Evolutionary conservation across 2,888 invertebrate genomes (phyloP).

Genomic region (Lordiphosa andalusiaca): DNA sequence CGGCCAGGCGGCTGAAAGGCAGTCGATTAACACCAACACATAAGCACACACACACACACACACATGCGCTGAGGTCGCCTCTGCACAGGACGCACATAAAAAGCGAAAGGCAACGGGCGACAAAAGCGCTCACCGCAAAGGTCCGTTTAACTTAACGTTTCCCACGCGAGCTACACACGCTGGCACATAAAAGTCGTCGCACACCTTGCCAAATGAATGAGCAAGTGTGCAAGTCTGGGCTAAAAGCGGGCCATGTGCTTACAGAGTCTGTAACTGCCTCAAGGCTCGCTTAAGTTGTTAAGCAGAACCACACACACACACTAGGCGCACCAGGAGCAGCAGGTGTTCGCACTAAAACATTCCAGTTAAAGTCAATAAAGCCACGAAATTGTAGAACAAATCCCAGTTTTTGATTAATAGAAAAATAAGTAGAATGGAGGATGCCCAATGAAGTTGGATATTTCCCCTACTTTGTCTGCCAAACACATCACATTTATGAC

Average conservation of each 20-base stretch:
- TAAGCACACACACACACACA: conserved; percentile 17
- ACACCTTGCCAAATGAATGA: conserved; percentile 43
- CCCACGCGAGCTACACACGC: conserved; percentile 55
- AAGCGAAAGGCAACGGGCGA: conserved; percentile 32
- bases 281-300: conserved; percentile 34
- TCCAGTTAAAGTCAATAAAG: no score
- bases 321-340: no score
- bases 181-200: conserved; percentile 30
- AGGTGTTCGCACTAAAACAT: no score
- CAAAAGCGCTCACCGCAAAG: conserved; percentile 59
- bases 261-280: conserved; percentile 19
- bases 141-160: conserved; percentile 72
- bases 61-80: background rate
- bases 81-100: conserved; percentile 4
- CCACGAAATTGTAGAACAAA: no score
- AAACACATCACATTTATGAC: no score
- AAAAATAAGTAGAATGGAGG: no score
- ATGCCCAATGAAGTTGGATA: no score
- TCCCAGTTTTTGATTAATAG: no score
- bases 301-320: conserved; percentile 22
- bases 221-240: conserved; percentile 10
- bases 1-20: conserved; percentile 10
- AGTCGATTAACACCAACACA: conserved; percentile 42
- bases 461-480: no score
- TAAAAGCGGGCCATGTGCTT: conserved; percentile 25